Evolutionary conservation across 2,888 invertebrate species (phyloP).

Genomic region (Ophion obscuratus): DNA sequence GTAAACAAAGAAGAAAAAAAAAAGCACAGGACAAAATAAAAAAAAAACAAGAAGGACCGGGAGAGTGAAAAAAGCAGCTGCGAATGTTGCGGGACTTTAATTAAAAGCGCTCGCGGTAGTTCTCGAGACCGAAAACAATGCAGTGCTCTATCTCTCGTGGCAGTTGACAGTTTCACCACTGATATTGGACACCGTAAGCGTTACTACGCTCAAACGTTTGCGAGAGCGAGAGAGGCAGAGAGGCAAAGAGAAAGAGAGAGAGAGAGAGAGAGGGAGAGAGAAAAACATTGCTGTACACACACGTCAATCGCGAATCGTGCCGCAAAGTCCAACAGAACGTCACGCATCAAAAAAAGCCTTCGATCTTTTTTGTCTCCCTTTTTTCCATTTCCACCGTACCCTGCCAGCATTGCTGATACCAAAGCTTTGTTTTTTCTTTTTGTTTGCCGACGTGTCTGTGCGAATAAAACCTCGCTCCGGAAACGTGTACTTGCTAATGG

Average conservation of each 20-base stretch:
- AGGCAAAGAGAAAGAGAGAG: background rate
- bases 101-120: conserved; percentile 74
- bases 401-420: background rate
- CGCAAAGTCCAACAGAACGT: conserved; percentile 61
- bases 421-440: background rate
- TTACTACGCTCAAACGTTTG: conserved; percentile 56
- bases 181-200: conserved; percentile 66
- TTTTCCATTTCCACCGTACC: background rate
- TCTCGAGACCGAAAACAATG: conserved; percentile 73
- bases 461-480: conserved; percentile 6
- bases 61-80: conserved; percentile 32
- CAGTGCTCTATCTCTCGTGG: conserved; percentile 72
- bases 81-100: conserved; percentile 71
- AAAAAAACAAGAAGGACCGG: background rate
- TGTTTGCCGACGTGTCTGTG: background rate
- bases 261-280: background rate
- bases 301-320: conserved; percentile 59
- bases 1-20: background rate
- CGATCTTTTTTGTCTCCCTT: conserved; percentile 9
- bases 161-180: conserved; percentile 72
- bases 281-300: conserved; percentile 6
- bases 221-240: conserved; percentile 5
- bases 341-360: conserved; percentile 9
- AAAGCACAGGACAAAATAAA: background rate
- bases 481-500: conserved; percentile 7